Base-by-base conservation (phyloP, 2,797 vertebrate genomes). In the Epinephelus malabaricus region DNA sequence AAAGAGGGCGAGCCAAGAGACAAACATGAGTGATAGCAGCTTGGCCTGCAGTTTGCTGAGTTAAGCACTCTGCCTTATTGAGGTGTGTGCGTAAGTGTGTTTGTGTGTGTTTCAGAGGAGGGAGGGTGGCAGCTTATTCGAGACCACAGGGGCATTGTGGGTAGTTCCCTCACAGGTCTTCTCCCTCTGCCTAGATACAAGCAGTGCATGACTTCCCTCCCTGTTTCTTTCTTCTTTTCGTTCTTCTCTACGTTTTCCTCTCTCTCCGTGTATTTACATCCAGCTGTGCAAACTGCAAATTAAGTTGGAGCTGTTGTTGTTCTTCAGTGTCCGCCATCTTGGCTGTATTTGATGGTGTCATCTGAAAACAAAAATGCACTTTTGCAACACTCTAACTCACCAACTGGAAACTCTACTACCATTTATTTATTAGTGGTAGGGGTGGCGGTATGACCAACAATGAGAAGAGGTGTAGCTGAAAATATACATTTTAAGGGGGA, bases 91-190 rank as follows among this genome's bases (percentile, higher is more conserved):
- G 38, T 71, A 49, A 59, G 19, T 73, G 54, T 21, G 50, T 64
- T 27, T 54, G 43, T 65, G 50, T 27, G 30, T 54, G 47, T 85
- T 67, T 81, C 12, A 53, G 68, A 40, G 11, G 19, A 73, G 76
- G 78, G 85, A 59, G 66, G 70, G 81, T 23, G 82, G 75, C 55
- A 34, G 69, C 58, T 73, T 69, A 78, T 67, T 68, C 0, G 30
- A 76, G 70, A 63, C 76, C 87, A 82, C 87, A 81, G 83, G 67
- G 79, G 88, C 88, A 91, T 91, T 87, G 84, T 93, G 90, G 88
- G 89, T 90, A 88, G 71, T 87, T 79, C 10, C 66, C 81, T 79
- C 27, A 0, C 73, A 85, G 69, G 73, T 72, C 78, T 68, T 75
- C 78, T 87, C 30, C 25, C 59, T 88, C 86, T 88, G 86, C 83